Conservation (phyloP, 2,113 vertebrate genomes). For the Lepisosteus osseus region DNA sequence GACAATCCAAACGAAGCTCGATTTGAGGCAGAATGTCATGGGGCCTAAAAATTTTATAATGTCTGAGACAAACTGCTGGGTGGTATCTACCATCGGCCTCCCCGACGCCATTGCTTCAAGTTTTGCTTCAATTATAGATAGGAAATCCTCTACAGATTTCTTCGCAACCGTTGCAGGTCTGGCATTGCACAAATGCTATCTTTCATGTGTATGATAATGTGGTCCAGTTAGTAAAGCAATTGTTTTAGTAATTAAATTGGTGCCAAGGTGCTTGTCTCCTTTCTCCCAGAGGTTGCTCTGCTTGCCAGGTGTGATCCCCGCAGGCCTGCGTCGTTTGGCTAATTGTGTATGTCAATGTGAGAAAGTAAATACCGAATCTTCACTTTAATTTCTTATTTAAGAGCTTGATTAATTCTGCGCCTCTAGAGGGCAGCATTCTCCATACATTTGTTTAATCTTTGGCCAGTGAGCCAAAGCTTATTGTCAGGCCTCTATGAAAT, state of each 20-base stretch:
- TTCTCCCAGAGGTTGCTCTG: background rate
- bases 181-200: background rate
- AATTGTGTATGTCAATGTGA: background rate
- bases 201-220: background rate
- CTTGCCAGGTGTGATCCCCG: background rate
- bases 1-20: no score
- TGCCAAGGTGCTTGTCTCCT: background rate
- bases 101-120: background rate
- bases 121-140: background rate
- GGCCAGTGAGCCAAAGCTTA: background rate
- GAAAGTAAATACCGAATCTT: background rate
- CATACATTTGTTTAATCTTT: constrained; percentile 2
- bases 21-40: no score
- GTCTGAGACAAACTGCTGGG: background rate
- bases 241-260: constrained; percentile 5
- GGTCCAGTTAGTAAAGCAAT: background rate
- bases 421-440: constrained; percentile 33
- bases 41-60: no score
- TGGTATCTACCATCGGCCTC: background rate
- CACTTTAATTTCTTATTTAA: background rate
- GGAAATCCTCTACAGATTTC: background rate
- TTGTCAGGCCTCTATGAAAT: background rate
- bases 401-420: background rate
- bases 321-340: background rate
- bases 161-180: background rate